Evolutionary conservation across 1,140 invertebrate species (phyloP), one percentile per base, ranked within the genome.

Genomic region (Papilio xuthus): DNA sequence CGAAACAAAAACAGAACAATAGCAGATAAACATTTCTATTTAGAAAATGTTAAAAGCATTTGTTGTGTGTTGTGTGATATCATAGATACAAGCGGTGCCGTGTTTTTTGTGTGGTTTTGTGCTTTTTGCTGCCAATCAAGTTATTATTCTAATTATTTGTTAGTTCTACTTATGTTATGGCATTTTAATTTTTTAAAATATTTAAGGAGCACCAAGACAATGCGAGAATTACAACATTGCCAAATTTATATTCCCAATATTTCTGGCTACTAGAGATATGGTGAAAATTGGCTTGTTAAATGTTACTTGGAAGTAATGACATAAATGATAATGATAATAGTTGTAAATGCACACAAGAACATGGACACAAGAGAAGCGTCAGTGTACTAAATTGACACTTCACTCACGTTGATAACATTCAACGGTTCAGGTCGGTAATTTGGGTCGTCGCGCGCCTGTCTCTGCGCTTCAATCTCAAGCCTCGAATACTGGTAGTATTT

Each of bases 381-480:
- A 81, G 77, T 81, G 83, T 86, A 79, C 79, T 82, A 72, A 80
- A 83, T 80, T 84, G 84, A 81, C 81, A 86, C 84, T 85, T 70
- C 82, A 95, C 95, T 96, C 94, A 96, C 96, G 94, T 96, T 96
- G 89, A 96, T 95, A 73, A 96, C 95, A 88, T 89, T 90, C 87
- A 96, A 94, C 83, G 96, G 96, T 86, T 94, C 90, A 78, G 95
- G 95, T 80, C 93, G 92, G 93, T 94, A 96, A 79, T 94, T 94
- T 76, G 95, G 95, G 88, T 96, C 94, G 90, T 95, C 95, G 76
- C 92, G 85, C 86, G 94, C 91, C 88, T 93, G 91, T 88, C 95
- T 94, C 85, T 94, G 92, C 80, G 87, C 90, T 83, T 93, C 91
- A 77, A 95, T 89, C 87, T 95, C 90, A 84, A 92, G 91, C 86